These are phyloP conservation scores for Calameuta filiformis DNA, from an alignment of 2,888 invertebrate species.

Conservation along the genomic window DNA sequence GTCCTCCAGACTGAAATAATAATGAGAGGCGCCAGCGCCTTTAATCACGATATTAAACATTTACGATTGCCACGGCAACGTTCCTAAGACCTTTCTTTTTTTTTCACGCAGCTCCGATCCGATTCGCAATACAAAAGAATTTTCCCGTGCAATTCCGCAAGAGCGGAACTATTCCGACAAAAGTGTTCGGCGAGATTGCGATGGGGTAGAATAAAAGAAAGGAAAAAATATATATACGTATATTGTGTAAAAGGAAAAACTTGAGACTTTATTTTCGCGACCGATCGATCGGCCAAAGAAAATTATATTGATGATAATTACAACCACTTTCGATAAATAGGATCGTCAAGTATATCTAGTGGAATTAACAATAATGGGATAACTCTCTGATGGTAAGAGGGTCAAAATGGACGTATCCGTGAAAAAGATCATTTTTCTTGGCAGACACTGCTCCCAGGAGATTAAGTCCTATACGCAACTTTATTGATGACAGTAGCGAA, in stretches of 20 bases:
- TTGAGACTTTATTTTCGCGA: not conserved
- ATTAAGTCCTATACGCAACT: conserved; percentile 42
- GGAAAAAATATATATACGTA: not conserved
- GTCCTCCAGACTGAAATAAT: conserved; percentile 65
- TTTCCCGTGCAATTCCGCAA: conserved; percentile 1
- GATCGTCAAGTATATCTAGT: not conserved
- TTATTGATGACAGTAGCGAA: conserved; percentile 50
- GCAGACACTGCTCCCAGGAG: conserved; percentile 35
- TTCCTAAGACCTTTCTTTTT: conserved; percentile 38
- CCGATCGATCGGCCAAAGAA: not conserved
- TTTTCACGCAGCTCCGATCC: conserved; percentile 32
- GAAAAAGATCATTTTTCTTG: conserved; percentile 48
- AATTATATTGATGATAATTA: not conserved
- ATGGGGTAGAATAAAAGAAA: not conserved
- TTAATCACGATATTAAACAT: conserved; percentile 67
- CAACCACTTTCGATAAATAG: not conserved
- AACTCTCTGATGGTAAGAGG: not conserved
- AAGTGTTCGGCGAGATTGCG: not conserved
- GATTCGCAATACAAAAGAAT: conserved; percentile 17
- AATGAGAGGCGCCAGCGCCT: conserved; percentile 64
- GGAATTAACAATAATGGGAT: conserved; percentile 1
- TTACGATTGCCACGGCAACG: conserved; percentile 57
- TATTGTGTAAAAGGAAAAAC: not conserved
- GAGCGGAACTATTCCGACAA: not conserved
- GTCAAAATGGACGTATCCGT: conserved; percentile 18